A percentile compares a stretch with the other conserved stretches of the same genome.
Evolutionary conservation across 23 tunicate species (phyloP).

Genomic region (Clavelina lepadiformis): DNA sequence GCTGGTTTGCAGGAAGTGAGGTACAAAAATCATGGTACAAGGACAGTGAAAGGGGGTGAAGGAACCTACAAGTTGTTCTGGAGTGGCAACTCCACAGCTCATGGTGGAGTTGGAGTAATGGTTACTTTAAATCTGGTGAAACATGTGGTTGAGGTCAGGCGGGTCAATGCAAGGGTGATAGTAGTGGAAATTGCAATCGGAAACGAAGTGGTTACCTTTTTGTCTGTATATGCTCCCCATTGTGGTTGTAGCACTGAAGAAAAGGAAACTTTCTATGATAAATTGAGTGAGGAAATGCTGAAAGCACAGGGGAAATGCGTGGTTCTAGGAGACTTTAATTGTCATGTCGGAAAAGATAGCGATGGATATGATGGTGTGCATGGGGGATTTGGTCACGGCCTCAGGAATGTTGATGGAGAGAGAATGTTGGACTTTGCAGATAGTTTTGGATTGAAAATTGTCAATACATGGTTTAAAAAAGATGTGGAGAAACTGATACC

Average conservation of each 20-base stretch:
- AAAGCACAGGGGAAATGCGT: background rate
- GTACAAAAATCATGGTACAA: too few relatives aligned
- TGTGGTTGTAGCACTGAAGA: constrained; percentile 21
- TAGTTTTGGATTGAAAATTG: constrained; percentile 8
- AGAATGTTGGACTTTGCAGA: background rate
- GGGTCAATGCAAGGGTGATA: constrained; percentile 4
- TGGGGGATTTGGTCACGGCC: background rate
- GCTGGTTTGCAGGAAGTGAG: background rate
- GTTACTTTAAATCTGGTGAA: background rate
- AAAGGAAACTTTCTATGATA: constrained; percentile 2
- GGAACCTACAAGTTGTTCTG: too few relatives aligned
- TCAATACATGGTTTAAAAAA: constrained; percentile 3
- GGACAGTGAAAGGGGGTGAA: too few relatives aligned
- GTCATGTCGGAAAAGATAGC: background rate
- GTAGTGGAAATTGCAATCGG: constrained; percentile 10
- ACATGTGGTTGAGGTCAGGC: constrained; percentile 8
- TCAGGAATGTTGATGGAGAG: constrained; percentile 1
- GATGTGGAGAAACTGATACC: too few relatives aligned
- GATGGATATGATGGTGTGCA: constrained; percentile 1
- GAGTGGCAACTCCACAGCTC: too few relatives aligned
- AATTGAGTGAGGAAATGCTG: constrained; percentile 14
- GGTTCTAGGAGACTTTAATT: constrained; percentile 5
- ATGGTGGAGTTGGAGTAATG: constrained; percentile 9
- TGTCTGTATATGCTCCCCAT: constrained; percentile 16
- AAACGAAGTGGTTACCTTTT: constrained; percentile 1